Percentiles rank a stretch among this genome's conserved stretches.
These are phyloP conservation scores for Heliornis fulica DNA, from an alignment of 2,113 vertebrate genomes.

Conservation along the genomic window DNA sequence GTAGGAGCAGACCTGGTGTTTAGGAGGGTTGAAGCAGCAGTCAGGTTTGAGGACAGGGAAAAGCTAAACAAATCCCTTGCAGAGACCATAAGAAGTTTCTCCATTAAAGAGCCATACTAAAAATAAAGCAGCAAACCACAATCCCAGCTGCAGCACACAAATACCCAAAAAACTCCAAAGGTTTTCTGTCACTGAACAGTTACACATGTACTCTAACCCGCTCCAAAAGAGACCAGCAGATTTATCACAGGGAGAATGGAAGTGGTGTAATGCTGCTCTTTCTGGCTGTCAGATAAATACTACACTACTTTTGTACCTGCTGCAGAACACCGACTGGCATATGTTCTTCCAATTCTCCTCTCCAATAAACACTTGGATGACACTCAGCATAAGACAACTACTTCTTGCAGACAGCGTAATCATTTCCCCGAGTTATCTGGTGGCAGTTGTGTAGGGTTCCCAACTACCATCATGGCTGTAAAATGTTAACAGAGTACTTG, in stretches of 20 bases:
- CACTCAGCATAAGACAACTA: fast-evolving
- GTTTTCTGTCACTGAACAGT: too few relatives aligned
- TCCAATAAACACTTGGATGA: background rate
- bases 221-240: background rate
- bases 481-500: background rate
- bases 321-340: background rate
- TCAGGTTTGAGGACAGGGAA: background rate
- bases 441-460: background rate
- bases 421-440: background rate
- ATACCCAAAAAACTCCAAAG: too few relatives aligned
- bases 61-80: background rate
- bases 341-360: background rate
- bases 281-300: background rate
- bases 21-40: background rate
- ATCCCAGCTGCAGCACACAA: background rate
- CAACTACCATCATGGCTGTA: background rate
- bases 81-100: background rate
- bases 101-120: background rate
- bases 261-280: background rate
- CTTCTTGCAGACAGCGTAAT: background rate
- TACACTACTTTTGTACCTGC: background rate
- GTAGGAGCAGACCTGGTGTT: background rate
- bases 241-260: background rate
- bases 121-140: background rate
- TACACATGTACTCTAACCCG: background rate